Evolutionary conservation across 2,113 vertebrate species (phyloP).

Genomic region (Rhea pennata): DNA sequence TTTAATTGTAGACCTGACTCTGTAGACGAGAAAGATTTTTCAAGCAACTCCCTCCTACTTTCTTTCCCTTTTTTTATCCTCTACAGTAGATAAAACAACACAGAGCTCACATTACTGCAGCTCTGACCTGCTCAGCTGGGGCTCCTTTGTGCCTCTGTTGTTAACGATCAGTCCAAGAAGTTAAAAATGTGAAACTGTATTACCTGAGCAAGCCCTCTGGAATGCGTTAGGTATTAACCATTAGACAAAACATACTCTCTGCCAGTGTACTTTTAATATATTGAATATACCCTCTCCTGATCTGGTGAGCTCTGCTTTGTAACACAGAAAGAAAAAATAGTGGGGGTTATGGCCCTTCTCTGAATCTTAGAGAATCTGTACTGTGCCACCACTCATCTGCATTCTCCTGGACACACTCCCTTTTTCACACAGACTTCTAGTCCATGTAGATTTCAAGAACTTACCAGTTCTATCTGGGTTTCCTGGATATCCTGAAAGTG

Average conservation of each 20-base stretch:
- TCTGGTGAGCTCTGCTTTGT: background rate
- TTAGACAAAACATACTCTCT: background rate
- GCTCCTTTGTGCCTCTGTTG: background rate
- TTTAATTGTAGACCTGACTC: background rate
- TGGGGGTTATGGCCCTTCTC: background rate
- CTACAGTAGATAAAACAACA: background rate
- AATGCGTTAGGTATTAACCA: background rate
- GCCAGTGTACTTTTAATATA: background rate
- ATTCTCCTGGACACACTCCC: background rate
- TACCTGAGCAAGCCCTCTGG: background rate
- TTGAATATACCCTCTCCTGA: background rate
- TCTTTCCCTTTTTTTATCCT: background rate
- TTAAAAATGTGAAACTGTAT: background rate
- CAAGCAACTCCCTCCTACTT: background rate
- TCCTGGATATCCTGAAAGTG: constrained; percentile 21
- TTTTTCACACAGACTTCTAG: background rate
- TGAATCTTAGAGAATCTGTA: background rate
- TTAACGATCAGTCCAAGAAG: background rate
- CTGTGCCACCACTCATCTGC: background rate
- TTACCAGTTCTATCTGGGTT: constrained; percentile 36
- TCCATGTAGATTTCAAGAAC: background rate
- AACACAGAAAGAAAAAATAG: background rate
- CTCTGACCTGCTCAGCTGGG: background rate
- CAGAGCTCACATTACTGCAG: background rate
- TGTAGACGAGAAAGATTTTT: background rate